Evolutionary conservation across 2,888 invertebrate species (phyloP), one percentile per base, ranked within the genome.

Genomic region (Oscheius myriophilus): DNA sequence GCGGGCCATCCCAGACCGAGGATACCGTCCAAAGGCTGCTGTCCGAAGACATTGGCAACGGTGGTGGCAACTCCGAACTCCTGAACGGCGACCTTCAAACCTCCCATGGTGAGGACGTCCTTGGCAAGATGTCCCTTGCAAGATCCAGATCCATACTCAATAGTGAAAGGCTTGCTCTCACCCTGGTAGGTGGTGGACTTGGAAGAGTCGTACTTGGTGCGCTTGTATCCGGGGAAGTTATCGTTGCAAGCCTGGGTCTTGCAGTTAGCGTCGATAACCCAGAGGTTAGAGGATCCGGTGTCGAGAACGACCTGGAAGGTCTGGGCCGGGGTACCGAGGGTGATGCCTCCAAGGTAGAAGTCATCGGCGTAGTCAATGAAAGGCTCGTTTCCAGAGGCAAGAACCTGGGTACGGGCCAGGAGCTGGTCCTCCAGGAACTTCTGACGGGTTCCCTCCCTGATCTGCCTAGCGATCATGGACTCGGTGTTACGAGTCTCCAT

Each of bases 1-100:
- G 81, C 71, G 59, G 82, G 83, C 83, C 83, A 83, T 65, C 82
- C 83, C 57, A 83, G 79, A 67, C 83, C 83, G 62, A 82, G 67
- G 70, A 82, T 82, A 67, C 82, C 82, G 70, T 82, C 82, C 33
- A 82, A 74, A 66, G 82, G 82, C 67, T 81, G 81, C 68, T 80
- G 77, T 51, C 80, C 81, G 73, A 79, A 75, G 57, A 82, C 81
- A 21, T 76, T 75, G 52, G 82, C 82, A 69, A 82, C 66, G 23
- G 61, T 58, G 46, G 67, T 71, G 62, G 81, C 73, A 45, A 81
- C 72, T 71, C 82, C 82, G 71, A 82, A 82, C 58, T 74, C 74
- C 67, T 82, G 82, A 54, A 52, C 67, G 49, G 55, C 39, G 66
- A 75, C 69, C 59, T 73, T 80, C 46, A 82, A 65, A 61, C 82